Evolutionary conservation across 2,113 vertebrate species (phyloP), one percentile per base, ranked within the genome.

Genomic region (Tor tambroides): DNA sequence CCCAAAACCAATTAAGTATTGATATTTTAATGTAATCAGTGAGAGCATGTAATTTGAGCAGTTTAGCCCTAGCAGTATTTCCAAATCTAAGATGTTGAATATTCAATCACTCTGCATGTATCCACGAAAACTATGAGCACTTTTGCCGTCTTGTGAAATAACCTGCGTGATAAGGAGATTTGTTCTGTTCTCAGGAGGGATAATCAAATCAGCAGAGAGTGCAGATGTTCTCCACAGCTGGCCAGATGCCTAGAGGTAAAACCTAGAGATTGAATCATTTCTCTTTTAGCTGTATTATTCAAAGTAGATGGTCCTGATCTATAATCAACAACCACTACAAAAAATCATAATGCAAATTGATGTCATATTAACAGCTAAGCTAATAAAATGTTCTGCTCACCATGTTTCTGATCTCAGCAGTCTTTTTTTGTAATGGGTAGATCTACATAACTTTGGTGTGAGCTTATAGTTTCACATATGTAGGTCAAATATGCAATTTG

Each of bases 141-240:
- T 80, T 61, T 61, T 80, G 77, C 14, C 9, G 1, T 79, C 51
- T 12, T 79, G 78, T 61, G 54, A 80, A 80, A 41, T 74, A 15
- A 61, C 32, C 32, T 63, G 21, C 6, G 9, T 5, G 56, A 26
- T 59, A 43, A 41, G 38, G 54, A 61, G 77, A 80, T 63, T 35
- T 80, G 35, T 80, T 63, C 28, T n/a, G 32, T 80, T 56, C 63
- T 80, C 54, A 61, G 32, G 23, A 41, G 78, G 3, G 56, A 43
- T 41, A 63, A 80, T 61, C 23, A 41, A 63, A 80, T 41, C 14
- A 80, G 32, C 23, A 41, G 21, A 80, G 32, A 61, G 56, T 43
- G 35, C 79, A 80, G 79, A 63, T 80, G 79, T 63, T 80, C 79
- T 28, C 12, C 7, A 41, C 79, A 80, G 35, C 79, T 63, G 35